Base-by-base conservation (phyloP, 2,797 vertebrate genomes). In the Sebastes iracundus region DNA sequence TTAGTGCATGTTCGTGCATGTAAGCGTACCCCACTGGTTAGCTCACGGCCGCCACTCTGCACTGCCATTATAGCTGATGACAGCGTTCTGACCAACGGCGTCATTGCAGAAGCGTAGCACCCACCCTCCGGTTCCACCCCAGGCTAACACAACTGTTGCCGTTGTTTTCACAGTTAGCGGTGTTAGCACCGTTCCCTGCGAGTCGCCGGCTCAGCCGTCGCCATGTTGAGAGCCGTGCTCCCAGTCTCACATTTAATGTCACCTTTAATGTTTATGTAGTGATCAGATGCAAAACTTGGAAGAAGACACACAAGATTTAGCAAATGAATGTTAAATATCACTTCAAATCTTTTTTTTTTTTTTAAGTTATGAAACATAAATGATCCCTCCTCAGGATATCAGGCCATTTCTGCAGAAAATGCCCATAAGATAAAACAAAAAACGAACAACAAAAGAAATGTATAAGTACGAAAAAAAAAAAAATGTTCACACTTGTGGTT, bases 11-110 rank as follows among this genome's bases (percentile, higher is more conserved):
- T 49, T 49, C 0, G 18, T 49, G 7, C 46, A 49, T 20, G 7
- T 18, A 7, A 49, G 46, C 18, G 18, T 49, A 8, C 46, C 18
- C 18, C 0, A 49, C 46, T 49, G 7, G 46, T 0, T 49, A 46
- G 42, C 6, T 46, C 16, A 46, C 16, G 6, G 42, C 16, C 42
- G 18, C 46, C 46, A 1, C 46, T 46, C 42, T 20, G 46, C 18
- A 49, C 42, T 18, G 42, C 46, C 3, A 0, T 20, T 49, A 49
- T 0, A 49, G 42, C 42, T 0, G 46, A 49, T 49, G 46, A 20
- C 18, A 18, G 16, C 7, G 46, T 20, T 8, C 46, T 0, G 7
- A 20, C 46, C 46, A 49, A 49, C 3, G 16, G 0, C 18, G 46
- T 0, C 2, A 1, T 49, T 49, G 46, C 46, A 20, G 46, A 49